These are phyloP conservation scores for Chromobotia macracanthus DNA, from an alignment of 2,797 vertebrate genomes.

Conservation along the genomic window DNA sequence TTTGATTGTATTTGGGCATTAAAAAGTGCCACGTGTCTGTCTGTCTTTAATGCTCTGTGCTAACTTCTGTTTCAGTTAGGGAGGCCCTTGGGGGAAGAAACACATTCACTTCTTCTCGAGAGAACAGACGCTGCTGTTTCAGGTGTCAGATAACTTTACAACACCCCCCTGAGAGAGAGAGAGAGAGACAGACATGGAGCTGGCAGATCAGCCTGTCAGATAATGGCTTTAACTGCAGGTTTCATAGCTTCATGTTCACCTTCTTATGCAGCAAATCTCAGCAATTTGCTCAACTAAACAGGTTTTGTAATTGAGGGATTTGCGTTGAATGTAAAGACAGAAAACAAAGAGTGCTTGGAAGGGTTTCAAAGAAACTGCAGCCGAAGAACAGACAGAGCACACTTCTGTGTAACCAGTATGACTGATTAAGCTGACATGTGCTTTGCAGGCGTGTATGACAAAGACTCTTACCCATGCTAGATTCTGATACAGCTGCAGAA, in stretches of 20 bases:
- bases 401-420: background rate
- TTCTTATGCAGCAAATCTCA: background rate
- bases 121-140: background rate
- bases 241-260: conserved; percentile 1
- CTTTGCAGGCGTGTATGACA: background rate
- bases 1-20: background rate
- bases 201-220: background rate
- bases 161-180: background rate
- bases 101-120: background rate
- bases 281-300: background rate
- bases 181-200: background rate
- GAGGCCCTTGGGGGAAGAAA: background rate
- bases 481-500: background rate
- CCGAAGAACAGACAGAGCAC: background rate
- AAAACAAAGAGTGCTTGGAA: background rate
- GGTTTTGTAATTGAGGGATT: conserved; percentile 1
- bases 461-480: background rate
- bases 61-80: conserved; percentile 1
- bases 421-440: background rate
- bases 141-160: conserved; percentile 18
- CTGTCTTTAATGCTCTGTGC: background rate
- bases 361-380: background rate
- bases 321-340: background rate
- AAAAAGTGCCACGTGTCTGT: background rate
- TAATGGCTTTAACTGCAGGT: conserved; percentile 33